phyloP scores from a whole-genome alignment of 2,113 vertebrate genomes.

The Polyodon spathula region DNA sequence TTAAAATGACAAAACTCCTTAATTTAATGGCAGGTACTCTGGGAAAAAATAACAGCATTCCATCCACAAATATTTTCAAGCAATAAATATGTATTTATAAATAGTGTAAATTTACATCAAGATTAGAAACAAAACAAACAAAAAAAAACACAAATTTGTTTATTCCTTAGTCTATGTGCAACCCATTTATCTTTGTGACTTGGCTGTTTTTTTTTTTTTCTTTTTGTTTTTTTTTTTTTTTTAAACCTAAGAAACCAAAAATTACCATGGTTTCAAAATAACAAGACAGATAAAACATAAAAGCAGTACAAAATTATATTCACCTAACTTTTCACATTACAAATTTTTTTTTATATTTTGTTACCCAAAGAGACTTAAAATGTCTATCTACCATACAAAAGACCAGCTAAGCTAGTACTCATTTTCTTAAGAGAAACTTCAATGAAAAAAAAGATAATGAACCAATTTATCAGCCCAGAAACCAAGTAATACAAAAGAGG shows the following conservation, averaged over 20 bases:
- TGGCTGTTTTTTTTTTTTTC: constrained; percentile 71
- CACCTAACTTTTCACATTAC: constrained; percentile 84
- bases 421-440: constrained; percentile 59
- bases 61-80: constrained; percentile 99
- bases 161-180: constrained; percentile 96
- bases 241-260: constrained; percentile 68
- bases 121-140: constrained; percentile 82
- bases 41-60: constrained; percentile 97
- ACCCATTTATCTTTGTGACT: constrained; percentile 89
- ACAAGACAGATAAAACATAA: constrained; percentile 74
- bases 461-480: constrained; percentile 74
- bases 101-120: constrained; percentile 99
- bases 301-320: constrained; percentile 69
- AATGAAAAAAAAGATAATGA: constrained; percentile 45
- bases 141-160: constrained; percentile 89
- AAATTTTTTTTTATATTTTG: constrained; percentile 45
- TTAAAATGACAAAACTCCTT: constrained; percentile 94
- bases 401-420: constrained; percentile 81
- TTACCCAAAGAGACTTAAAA: constrained; percentile 75
- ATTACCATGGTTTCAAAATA: constrained; percentile 66
- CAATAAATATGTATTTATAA: constrained; percentile 99
- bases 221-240: constrained; percentile 51
- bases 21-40: constrained; percentile 98
- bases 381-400: constrained; percentile 82
- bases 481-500: constrained; percentile 70